Evolutionary conservation across 2,888 invertebrate genomes (phyloP).

Genomic region (Orthosia cruda): DNA sequence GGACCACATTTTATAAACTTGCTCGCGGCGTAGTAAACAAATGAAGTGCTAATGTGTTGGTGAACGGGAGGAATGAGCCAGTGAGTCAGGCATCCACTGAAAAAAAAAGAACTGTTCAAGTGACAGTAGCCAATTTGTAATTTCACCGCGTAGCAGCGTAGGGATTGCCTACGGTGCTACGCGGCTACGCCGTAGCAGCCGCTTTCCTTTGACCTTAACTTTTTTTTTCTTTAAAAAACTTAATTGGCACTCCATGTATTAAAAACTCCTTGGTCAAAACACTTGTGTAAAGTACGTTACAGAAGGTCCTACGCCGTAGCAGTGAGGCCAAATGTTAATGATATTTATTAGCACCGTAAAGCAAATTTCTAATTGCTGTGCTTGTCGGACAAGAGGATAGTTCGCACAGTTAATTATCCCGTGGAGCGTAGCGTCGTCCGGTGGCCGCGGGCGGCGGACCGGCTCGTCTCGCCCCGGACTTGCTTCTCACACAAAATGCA

Average conservation of each 20-base stretch:
- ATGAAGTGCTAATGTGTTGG: constrained; percentile 25
- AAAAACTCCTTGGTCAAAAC: constrained; percentile 6
- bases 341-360: constrained; percentile 85
- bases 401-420: constrained; percentile 90
- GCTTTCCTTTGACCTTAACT: neutral
- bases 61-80: neutral
- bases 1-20: constrained; percentile 54
- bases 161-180: constrained; percentile 25
- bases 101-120: neutral
- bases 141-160: constrained; percentile 10
- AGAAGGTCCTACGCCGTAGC: neutral
- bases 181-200: constrained; percentile 40
- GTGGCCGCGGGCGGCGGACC: constrained; percentile 82
- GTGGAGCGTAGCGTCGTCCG: constrained; percentile 75
- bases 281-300: neutral
- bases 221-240: neutral
- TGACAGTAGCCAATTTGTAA: constrained; percentile 13
- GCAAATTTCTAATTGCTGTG: constrained; percentile 86
- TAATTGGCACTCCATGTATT: constrained; percentile 1
- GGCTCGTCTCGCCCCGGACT: constrained; percentile 72
- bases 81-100: too few species aligned
- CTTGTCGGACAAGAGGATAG: constrained; percentile 83
- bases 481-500: constrained; percentile 85
- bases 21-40: constrained; percentile 9
- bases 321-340: constrained; percentile 73